Conservation (phyloP, 2,888 invertebrate genomes). For the Buathra laborator region DNA sequence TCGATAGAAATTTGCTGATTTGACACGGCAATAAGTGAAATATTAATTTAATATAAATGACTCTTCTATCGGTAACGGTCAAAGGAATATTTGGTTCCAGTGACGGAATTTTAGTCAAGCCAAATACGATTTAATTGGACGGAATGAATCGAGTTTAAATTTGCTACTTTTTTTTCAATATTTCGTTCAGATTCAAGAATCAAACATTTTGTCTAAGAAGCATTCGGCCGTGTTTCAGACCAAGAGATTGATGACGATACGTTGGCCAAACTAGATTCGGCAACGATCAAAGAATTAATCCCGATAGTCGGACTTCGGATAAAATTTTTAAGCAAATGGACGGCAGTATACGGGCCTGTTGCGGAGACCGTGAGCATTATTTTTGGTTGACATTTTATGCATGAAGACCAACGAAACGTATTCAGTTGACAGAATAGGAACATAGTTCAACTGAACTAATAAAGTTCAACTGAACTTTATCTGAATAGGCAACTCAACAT, state of each 20-base stretch:
- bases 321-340: conserved; percentile 42
- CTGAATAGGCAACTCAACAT: too few species aligned
- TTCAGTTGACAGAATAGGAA: too few species aligned
- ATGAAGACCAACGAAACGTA: neutral
- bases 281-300: conserved; percentile 28
- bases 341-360: neutral
- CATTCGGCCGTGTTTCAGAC: neutral
- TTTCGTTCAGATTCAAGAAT: neutral
- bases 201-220: neutral
- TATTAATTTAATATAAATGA: neutral
- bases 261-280: conserved; percentile 12
- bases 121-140: neutral
- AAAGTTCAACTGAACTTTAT: too few species aligned
- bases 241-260: conserved; percentile 20
- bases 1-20: neutral
- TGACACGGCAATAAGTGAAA: neutral
- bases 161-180: too few species aligned
- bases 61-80: neutral
- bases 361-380: conserved; percentile 2
- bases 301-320: conserved; percentile 17
- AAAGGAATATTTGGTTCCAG: neutral
- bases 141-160: neutral
- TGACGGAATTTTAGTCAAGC: neutral
- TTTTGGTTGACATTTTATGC: neutral
- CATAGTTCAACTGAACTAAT: too few species aligned